Evolutionary conservation across 2,113 vertebrate genomes (phyloP).

Genomic region (Raphicerus campestris): DNA sequence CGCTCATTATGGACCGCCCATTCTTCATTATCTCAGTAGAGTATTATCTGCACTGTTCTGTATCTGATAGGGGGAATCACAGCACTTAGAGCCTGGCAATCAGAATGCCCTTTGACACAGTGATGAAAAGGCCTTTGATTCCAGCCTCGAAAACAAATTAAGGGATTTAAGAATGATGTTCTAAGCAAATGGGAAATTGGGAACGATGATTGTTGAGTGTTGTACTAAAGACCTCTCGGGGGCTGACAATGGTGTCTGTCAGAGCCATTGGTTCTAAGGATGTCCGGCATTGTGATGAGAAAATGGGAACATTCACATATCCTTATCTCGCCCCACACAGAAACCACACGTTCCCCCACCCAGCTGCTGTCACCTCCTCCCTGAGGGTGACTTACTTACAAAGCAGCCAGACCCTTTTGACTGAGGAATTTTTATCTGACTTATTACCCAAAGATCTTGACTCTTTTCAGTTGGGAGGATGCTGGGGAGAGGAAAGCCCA

Average conservation of each 20-base stretch:
- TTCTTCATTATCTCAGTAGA: constrained; percentile 32
- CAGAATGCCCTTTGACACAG: neutral
- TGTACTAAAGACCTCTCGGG: neutral
- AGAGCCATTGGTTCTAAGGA: neutral
- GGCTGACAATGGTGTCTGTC: neutral
- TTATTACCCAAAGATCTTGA: neutral
- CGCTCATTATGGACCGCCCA: neutral
- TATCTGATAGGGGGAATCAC: neutral
- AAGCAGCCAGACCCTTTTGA: neutral
- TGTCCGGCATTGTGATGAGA: neutral
- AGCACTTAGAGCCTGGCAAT: neutral
- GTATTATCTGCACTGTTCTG: neutral
- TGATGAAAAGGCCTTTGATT: constrained; percentile 39
- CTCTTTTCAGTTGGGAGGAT: neutral
- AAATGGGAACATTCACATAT: neutral
- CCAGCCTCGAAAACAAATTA: constrained; percentile 46
- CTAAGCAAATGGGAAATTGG: constrained; percentile 40
- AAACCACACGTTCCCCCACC: accelerated
- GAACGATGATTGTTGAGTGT: constrained; percentile 11
- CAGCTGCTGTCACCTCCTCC: accelerated
- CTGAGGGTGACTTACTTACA: neutral
- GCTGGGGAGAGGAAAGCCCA: neutral
- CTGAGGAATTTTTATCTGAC: neutral
- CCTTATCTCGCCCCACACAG: neutral
- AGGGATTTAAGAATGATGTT: neutral